phyloP scores from a whole-genome alignment of 2,888 invertebrate species.

The Eristalis arbustorum region DNA sequence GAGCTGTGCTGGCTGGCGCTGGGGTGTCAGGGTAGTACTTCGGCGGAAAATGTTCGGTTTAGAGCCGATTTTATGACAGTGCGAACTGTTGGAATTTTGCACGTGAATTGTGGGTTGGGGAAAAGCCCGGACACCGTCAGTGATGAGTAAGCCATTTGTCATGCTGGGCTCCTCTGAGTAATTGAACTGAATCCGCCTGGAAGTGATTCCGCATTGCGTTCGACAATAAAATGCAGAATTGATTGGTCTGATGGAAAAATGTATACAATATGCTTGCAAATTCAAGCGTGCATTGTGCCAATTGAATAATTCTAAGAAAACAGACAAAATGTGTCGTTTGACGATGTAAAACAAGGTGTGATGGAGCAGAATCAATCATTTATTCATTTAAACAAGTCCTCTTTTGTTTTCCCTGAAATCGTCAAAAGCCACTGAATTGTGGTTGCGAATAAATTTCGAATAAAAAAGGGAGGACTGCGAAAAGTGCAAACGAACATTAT shows the following conservation, averaged over 20 bases:
- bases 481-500: neutral
- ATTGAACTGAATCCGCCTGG: neutral
- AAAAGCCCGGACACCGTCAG: neutral
- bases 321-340: neutral
- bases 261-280: neutral
- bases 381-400: too few species aligned
- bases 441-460: neutral
- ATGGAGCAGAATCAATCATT: too few species aligned
- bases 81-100: conserved; percentile 32
- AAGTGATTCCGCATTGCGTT: neutral
- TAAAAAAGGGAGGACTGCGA: too few species aligned
- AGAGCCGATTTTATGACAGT: conserved; percentile 22
- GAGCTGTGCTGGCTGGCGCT: neutral
- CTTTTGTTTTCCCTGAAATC: too few species aligned
- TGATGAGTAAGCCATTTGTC: neutral
- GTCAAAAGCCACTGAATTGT: too few species aligned
- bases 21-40: neutral
- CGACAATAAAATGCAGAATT: conserved; percentile 15
- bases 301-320: neutral
- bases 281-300: neutral
- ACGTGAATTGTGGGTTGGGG: conserved; percentile 9
- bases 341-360: neutral
- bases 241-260: neutral
- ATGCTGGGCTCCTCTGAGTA: neutral
- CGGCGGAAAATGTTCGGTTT: neutral